These are phyloP conservation scores for Lepus timidus DNA, from an alignment of 2,113 vertebrate genomes.

Conservation along the genomic window DNA sequence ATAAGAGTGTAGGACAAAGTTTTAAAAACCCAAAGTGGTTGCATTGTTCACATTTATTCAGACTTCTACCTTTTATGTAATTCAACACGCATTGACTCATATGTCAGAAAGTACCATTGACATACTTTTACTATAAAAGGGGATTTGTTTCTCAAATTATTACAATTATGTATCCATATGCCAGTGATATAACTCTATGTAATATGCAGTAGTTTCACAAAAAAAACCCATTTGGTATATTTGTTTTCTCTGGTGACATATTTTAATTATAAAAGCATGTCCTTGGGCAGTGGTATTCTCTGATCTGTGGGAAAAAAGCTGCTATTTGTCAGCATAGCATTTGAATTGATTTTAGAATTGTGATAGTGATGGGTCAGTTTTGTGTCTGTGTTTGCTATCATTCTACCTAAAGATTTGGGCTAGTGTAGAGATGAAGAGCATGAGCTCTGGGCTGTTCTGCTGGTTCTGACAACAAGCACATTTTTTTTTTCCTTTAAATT, in stretches of 20 bases:
- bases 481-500: neutral
- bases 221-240: neutral
- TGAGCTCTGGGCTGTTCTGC: neutral
- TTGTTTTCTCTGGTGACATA: neutral
- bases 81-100: neutral
- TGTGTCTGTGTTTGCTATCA: neutral
- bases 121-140: neutral
- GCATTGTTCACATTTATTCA: neutral
- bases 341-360: neutral
- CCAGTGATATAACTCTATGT: neutral
- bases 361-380: neutral
- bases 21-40: neutral
- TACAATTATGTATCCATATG: neutral
- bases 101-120: neutral
- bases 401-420: neutral
- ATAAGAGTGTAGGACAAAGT: neutral
- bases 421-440: accelerated
- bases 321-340: neutral
- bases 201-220: neutral
- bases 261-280: conserved; percentile 19
- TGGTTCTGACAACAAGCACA: neutral
- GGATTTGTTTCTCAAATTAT: neutral
- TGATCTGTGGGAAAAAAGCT: neutral
- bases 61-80: neutral
- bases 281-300: neutral